Evolutionary conservation across 2,888 invertebrate genomes (phyloP), one percentile per base, ranked within the genome.

Genomic region (Linyphia triangularis): DNA sequence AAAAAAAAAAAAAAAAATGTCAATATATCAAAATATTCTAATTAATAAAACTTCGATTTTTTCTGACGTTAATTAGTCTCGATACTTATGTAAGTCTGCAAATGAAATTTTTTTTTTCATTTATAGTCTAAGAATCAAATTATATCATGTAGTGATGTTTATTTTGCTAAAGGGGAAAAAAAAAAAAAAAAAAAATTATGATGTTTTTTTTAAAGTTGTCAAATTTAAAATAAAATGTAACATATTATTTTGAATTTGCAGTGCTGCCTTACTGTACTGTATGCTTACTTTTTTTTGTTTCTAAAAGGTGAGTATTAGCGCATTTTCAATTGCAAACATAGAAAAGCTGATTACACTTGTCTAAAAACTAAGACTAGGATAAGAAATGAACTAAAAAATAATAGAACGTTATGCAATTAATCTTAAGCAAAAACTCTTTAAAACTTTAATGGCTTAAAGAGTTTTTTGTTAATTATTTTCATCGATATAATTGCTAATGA

Each of bases 401-500:
- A 40, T 28, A 72, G 57, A 43, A 72, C 9, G 33, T 33, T 33
- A 33, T 7, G 37, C 24, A 63, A 16, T 70, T 43, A 77, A 24
- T 63, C 4, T 1, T 1, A n/a, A 37, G 63, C 13, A 16, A 51
- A 73, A 73, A 40, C 22, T 33, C 26, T 61, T 13, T 37, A 30
- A 63, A 77, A 61, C 63, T 61, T 51, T 77, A 61, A 63, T 77
- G 77, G 61, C 26, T 37, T 59, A 40, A 37, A 77, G 19, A 37
- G 37, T 77, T 61, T 63, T 77, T 77, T 77, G 30, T 57, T 73
- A 77, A 63, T 79, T 79, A 51, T 67, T 67, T 79, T 65, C 28
- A 51, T 13, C 57, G 78, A 79, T 79, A 77, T 65, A 79, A 51
- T 51, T 79, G 78, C 51, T 79, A 79, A 79, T 79, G 78, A 51